Conservation (phyloP, 2,113 vertebrate genomes). For the Cricetomys ansorgei region DNA sequence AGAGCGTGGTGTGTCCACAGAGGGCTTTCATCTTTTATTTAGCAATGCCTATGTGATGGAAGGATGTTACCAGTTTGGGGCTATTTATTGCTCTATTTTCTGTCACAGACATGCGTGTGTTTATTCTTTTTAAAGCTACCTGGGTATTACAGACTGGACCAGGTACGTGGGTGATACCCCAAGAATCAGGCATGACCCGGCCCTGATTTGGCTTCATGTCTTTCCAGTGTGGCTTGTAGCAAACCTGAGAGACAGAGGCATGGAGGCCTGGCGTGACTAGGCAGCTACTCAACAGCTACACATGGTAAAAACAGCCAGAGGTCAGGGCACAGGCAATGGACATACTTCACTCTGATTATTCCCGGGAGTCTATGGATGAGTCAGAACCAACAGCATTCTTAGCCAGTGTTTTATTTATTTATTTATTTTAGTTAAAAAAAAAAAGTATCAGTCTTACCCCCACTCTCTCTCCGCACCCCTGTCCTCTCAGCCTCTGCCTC, state of each 20-base stretch:
- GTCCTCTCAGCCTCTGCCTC: background rate
- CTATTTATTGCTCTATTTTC: background rate
- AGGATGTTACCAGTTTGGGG: background rate
- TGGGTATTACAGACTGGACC: background rate
- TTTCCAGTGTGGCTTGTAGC: background rate
- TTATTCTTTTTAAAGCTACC: background rate
- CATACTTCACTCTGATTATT: background rate
- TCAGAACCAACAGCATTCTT: background rate
- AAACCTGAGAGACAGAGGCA: background rate
- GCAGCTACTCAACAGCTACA: background rate
- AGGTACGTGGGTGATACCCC: background rate
- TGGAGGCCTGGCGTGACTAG: background rate
- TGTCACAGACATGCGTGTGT: background rate
- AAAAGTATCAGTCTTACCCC: accelerated
- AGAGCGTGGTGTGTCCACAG: background rate
- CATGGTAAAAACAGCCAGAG: background rate
- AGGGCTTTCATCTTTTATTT: background rate
- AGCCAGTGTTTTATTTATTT: background rate
- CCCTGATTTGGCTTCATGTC: background rate
- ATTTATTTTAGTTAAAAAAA: background rate
- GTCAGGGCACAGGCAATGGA: background rate
- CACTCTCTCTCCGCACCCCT: background rate
- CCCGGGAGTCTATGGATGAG: background rate
- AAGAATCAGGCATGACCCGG: too few relatives aligned
- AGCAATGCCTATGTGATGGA: background rate